Evolutionary conservation across 2,888 invertebrate species (phyloP), one percentile per base, ranked within the genome.

Genomic region (Nomada lathburiana): DNA sequence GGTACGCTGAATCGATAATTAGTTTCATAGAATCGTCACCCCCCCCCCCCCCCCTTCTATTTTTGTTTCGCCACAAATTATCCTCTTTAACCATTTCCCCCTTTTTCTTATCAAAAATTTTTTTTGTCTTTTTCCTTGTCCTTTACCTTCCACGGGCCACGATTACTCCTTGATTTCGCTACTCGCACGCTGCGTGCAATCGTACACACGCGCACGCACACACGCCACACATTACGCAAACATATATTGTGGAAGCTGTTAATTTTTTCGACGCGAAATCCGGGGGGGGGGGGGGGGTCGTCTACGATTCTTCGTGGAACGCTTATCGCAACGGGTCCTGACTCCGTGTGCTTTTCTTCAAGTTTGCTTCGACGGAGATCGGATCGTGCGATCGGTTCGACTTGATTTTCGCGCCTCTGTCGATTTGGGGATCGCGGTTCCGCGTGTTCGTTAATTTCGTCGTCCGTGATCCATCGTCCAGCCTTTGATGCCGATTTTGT

Each of bases 1-100:
- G 82, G 78, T 86, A 84, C 79, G 80, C 77, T 71, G 69, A 74
- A 87, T 86, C 80, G 84, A 82, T 83, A 80, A 68, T 63, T 53
- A 42, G 47, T 47, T 16, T 36, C 16, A 47, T 26, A 52, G 36
- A 53, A 59, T 69, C n/a, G 57, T 55, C 55, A 16, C 68, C 55
- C 42, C 20, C 36, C 36, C 1, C 55, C 16, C 55, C 55, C 42
- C 36, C 36, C 36, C 9, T 36, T 36, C 7, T 36, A 36, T 36
- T 36, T 36, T 36, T 29, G 0, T 36, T 36, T 7, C 1, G 42
- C 36, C 18, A 18, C 23, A 20, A 26, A 11, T 57, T 13, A 20
- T 23, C 7, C 52, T 26, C n/a, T 81, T 83, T 74, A 81, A 70
- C 68, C 83, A 55, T 63, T 64, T 47, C n/a, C 44, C 44, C 29